Evolutionary conservation across 2,888 invertebrate species (phyloP).

Genomic region (Diachrysia chrysitis): DNA sequence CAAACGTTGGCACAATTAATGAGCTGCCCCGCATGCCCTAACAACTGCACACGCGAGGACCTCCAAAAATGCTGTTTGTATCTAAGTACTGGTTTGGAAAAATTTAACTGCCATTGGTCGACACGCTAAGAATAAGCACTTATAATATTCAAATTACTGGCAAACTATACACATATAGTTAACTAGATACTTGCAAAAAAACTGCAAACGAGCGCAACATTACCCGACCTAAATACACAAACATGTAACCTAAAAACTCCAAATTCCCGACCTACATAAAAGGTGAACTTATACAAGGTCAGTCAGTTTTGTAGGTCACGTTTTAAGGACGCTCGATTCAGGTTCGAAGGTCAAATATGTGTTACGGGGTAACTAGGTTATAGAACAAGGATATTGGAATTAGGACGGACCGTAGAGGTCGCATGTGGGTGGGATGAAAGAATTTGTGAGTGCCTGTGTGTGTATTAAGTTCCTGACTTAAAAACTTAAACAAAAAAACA

Average conservation of each 20-base stretch:
- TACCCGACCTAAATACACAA: background rate
- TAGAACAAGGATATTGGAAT: slow-evolving; percentile 48
- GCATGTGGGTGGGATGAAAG: background rate
- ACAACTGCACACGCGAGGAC: too few species aligned
- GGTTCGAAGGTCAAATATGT: slow-evolving; percentile 54
- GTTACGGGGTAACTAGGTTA: slow-evolving; percentile 52
- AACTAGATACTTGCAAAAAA: too few species aligned
- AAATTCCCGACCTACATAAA: slow-evolving; percentile 8
- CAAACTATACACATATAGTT: too few species aligned
- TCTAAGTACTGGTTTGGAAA: too few species aligned
- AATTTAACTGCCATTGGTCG: too few species aligned
- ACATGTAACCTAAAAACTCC: slow-evolving; percentile 28
- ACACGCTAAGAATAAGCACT: too few species aligned
- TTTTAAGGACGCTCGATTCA: slow-evolving; percentile 44
- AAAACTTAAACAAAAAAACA: too few species aligned
- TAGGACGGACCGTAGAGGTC: slow-evolving; percentile 29
- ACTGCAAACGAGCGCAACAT: background rate
- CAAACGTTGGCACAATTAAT: too few species aligned
- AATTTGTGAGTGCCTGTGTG: slow-evolving; percentile 2
- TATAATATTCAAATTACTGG: too few species aligned
- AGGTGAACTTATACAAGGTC: slow-evolving; percentile 56
- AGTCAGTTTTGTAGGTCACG: slow-evolving; percentile 55
- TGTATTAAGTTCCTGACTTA: too few species aligned
- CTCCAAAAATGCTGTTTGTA: too few species aligned
- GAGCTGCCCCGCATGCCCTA: too few species aligned